Conservation (phyloP, 1,140 invertebrate species). For the Mercenaria mercenaria region DNA sequence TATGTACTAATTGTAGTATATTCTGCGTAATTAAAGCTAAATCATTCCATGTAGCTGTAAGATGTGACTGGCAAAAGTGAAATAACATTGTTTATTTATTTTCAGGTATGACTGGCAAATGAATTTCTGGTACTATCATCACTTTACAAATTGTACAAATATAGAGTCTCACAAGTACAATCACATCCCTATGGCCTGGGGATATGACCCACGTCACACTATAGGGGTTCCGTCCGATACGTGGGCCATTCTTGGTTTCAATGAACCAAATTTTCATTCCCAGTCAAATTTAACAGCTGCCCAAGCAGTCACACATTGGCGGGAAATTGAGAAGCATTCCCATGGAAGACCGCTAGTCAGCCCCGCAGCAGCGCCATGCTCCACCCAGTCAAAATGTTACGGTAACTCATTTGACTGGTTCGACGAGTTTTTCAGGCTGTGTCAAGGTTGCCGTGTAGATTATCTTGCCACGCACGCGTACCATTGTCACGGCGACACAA, state of each 20-base stretch:
- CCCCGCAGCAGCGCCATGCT: conserved; percentile 24
- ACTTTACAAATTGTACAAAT: neutral
- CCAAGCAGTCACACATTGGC: neutral
- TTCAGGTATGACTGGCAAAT: conserved; percentile 23
- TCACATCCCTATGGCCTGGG: conserved; percentile 12
- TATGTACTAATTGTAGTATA: no score
- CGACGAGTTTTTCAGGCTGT: conserved; percentile 69
- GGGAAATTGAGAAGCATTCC: conserved; percentile 15
- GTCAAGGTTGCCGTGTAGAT: conserved; percentile 68
- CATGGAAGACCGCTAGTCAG: conserved; percentile 27
- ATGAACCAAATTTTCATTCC: conserved; percentile 33
- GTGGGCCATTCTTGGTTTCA: conserved; percentile 5
- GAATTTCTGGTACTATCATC: neutral
- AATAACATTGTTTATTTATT: neutral
- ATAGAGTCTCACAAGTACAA: neutral
- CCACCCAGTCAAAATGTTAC: neutral
- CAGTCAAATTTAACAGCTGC: conserved; percentile 23
- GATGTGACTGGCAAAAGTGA: no score
- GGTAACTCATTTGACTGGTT: conserved; percentile 66
- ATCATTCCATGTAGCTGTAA: no score
- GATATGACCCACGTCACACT: neutral
- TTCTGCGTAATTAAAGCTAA: no score
- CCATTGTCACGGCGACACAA: conserved; percentile 65
- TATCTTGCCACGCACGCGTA: conserved; percentile 75
- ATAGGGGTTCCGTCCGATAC: neutral